phyloP scores from a whole-genome alignment of 1,140 invertebrate species.

The Bombus affinis region DNA sequence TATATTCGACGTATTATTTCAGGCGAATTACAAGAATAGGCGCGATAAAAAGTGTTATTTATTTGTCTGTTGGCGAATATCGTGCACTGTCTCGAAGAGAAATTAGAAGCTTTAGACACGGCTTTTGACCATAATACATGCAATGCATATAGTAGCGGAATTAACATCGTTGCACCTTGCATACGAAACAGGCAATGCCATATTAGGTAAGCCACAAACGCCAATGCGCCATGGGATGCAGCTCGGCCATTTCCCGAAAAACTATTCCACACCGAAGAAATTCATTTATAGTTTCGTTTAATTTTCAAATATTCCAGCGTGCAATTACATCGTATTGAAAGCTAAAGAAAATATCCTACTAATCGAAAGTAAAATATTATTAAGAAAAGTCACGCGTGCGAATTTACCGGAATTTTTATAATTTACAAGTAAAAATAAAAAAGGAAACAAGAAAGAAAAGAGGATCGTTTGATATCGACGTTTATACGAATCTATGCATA shows the following conservation, averaged over 20 bases:
- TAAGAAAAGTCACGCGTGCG: background rate
- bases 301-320: background rate
- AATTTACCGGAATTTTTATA: background rate
- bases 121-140: slow-evolving; percentile 50
- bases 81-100: slow-evolving; percentile 7
- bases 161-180: slow-evolving; percentile 39
- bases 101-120: slow-evolving; percentile 45
- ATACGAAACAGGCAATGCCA: slow-evolving; percentile 37
- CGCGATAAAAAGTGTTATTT: background rate
- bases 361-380: background rate
- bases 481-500: no score
- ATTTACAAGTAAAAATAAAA: no score
- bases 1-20: background rate
- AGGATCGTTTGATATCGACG: no score
- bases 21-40: background rate
- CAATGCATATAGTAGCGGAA: slow-evolving; percentile 35
- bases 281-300: background rate
- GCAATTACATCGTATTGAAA: background rate
- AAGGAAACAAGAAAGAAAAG: no score
- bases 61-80: slow-evolving; percentile 1
- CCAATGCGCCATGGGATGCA: slow-evolving; percentile 32
- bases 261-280: background rate
- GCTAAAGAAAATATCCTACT: background rate
- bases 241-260: slow-evolving; percentile 32
- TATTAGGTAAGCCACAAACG: slow-evolving; percentile 46